Evolutionary conservation across 2,888 invertebrate genomes (phyloP), one percentile per base, ranked within the genome.

Genomic region (Didymodactylos carnosus): DNA sequence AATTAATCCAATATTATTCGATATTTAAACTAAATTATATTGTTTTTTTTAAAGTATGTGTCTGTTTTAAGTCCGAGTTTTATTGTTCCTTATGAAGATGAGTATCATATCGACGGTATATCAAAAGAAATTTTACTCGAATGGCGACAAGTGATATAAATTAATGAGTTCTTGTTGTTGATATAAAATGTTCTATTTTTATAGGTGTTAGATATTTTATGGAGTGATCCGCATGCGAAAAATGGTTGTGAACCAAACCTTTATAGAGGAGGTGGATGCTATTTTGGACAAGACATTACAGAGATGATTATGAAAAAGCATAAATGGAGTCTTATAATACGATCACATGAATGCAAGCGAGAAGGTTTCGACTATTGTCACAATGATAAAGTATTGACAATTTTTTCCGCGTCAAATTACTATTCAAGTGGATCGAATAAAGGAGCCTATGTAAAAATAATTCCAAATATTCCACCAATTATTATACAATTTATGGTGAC

Each of bases 341-440:
- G 93, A 72, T 93, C 92, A 13, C 94, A 94, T 82, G 93, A 94
- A 82, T 94, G 94, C 84, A 94, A 93, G 84, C 88, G 89, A 3
- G 92, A 92, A 71, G 94, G 94, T 19, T 92, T 91, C 81, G 93
- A 94, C 84, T 87, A 90, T 78, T 86, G 88, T 72, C 94, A 94
- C 80, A 88, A 89, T 81, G 88, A 89, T 79, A 89, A 89, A 84
- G 91, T 90, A 82, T 84, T 75, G 85, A 72, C 49, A 14, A 23
- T 49, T 2, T 49, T 49, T 2, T 35, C n/a, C 19, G 16, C 1
- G 2, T 62, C 35, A 2, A 3, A 14, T 7, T 49, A 23, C n/a
- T 23, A n/a, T 25, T 16, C 27, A 51, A 86, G 91, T 77, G 93
- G 92, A 10, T 92, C 91, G 43, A 93, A 93, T 83, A 90, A 91